Base-by-base conservation (phyloP, 2,888 invertebrate species). In the Holacanthella duospinosa region DNA sequence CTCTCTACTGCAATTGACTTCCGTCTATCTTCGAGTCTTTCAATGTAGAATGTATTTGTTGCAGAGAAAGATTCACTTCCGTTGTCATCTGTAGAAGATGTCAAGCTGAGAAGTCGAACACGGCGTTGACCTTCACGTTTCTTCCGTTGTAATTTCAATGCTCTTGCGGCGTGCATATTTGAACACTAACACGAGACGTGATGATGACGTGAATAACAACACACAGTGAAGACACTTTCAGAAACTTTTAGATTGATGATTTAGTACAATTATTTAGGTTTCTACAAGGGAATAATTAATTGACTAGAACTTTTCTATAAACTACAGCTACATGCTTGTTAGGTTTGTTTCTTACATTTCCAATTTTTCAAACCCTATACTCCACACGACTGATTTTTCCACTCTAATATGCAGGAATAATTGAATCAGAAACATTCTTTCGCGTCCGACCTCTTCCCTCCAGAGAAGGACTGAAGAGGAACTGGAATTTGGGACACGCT, bases 21-120 rank as follows among this genome's bases (percentile, higher is more conserved):
- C 85, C 84, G 58, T 79, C 77, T 55, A 24, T 27, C 55, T 12
- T 27, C 27, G 9, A 12, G 9, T 16, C 6, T 55, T 6, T 26
- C 27, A 21, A 25, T 19, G 25, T 12, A 29, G 25, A 19, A 28
- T 16, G 9, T 29, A 9, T 55, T 55, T 25, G 24, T 4, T 27
- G 6, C 21, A 9, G 48, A 4, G 4, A 21, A 48, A 21, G n/a
- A 9, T n/a, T 48, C 48, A 6, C 9, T 6, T 12, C 16, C 36
- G 16, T 36, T 36, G 4, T 9, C 12, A 48, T 21, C 21, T 9
- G 19, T 48, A 4, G 21, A 21, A 9, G 12, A n/a, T 48, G 48
- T n/a, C 21, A 48, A 21, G 48, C 4, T 4, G n/a, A 48, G 48
- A 21, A 48, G 48, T 21, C 21, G 48, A n/a, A 21, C 19, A 9